A percentile compares a stretch with the other conserved stretches of the same genome.
Conservation (phyloP, 1,140 invertebrate genomes). For the Temnothorax longispinosus region DNA sequence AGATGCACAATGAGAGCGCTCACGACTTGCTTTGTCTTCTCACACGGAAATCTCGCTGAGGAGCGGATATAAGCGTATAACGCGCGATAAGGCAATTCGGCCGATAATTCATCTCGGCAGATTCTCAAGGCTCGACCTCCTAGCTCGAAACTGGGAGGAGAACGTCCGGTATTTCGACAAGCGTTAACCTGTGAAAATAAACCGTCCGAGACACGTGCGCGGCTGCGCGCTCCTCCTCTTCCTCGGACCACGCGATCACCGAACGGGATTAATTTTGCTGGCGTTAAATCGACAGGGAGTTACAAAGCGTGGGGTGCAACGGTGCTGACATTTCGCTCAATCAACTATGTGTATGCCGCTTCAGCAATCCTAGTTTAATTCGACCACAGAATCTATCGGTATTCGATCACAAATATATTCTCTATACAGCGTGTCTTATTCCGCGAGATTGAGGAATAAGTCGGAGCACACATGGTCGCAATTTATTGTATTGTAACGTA, state of each 20-base stretch:
- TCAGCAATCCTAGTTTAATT: constrained; percentile 1
- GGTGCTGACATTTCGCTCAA: background rate
- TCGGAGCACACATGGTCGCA: background rate
- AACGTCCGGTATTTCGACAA: constrained; percentile 44
- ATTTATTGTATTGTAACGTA: background rate
- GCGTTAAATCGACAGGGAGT: constrained; percentile 38
- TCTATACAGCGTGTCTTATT: background rate
- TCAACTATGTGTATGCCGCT: background rate
- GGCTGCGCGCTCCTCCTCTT: background rate
- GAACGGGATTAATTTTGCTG: background rate
- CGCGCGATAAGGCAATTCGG: background rate
- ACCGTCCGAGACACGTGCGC: constrained; percentile 32
- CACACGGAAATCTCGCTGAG: background rate
- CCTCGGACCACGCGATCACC: background rate
- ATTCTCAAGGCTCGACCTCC: background rate
- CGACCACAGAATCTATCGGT: background rate
- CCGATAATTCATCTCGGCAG: constrained; percentile 43
- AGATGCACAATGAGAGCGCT: background rate
- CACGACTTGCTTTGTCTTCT: background rate
- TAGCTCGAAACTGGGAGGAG: background rate
- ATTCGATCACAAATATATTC: constrained; percentile 3
- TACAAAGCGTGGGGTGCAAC: constrained; percentile 8
- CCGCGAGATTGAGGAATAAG: background rate
- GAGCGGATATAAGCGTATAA: constrained; percentile 15
- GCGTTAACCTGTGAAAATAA: constrained; percentile 58